These are phyloP conservation scores for Lamellibrachia columna DNA, from an alignment of 2,888 invertebrate genomes.

Conservation along the genomic window DNA sequence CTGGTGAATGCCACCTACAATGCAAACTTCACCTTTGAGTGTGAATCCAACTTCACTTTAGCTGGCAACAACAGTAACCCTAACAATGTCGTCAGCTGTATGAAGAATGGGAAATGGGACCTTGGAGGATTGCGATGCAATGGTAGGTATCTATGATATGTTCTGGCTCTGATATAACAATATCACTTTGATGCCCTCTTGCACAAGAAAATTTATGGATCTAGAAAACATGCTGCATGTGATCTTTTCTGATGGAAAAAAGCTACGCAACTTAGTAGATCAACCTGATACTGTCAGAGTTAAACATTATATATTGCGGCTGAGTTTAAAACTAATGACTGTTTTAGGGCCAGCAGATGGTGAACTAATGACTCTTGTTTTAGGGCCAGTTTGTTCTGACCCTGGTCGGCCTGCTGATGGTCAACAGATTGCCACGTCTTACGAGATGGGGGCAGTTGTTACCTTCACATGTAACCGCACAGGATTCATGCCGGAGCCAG, in stretches of 20 bases:
- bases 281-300: no score
- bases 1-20: constrained; percentile 38
- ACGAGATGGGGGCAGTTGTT: constrained; percentile 44
- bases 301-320: no score
- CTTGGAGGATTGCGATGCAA: neutral
- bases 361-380: neutral
- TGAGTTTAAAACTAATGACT: neutral
- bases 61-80: constrained; percentile 91
- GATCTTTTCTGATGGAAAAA: no score
- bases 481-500: neutral
- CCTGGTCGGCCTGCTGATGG: neutral
- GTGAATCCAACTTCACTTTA: constrained; percentile 63
- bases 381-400: neutral
- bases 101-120: constrained; percentile 73
- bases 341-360: neutral
- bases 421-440: constrained; percentile 35
- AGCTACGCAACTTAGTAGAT: no score
- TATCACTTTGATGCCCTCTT: no score
- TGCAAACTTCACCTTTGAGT: constrained; percentile 43
- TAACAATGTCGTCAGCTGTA: constrained; percentile 91
- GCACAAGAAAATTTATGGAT: no score
- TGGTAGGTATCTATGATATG: neutral
- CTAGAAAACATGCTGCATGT: no score
- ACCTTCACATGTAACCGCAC: constrained; percentile 44
- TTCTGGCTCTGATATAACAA: no score